Evolutionary conservation across 2,113 vertebrate species (phyloP).

Genomic region (Brachyhypopomus gauderio): DNA sequence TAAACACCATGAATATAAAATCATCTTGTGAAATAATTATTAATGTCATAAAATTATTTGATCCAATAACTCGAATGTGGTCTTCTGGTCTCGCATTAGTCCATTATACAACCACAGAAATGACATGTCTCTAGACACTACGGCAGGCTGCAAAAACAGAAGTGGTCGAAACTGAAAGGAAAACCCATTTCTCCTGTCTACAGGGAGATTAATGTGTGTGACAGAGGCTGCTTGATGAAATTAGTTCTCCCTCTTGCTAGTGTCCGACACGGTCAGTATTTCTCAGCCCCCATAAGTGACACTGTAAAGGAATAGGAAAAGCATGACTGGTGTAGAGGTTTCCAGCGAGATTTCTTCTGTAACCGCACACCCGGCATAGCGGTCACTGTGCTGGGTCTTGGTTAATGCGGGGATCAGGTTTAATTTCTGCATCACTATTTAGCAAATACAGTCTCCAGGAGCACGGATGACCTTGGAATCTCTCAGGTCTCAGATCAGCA

Average conservation of each 20-base stretch:
- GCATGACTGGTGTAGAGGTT: not conserved
- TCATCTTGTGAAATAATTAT: slow-evolving; percentile 49
- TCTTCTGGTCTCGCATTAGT: not conserved
- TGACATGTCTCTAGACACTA: not conserved
- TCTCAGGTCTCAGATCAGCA: too few relatives aligned
- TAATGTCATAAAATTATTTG: not conserved
- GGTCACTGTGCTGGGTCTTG: not conserved
- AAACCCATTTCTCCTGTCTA: slow-evolving; percentile 22
- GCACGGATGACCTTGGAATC: too few relatives aligned
- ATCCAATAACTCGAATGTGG: slow-evolving; percentile 9
- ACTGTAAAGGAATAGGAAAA: slow-evolving; percentile 29
- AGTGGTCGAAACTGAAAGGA: slow-evolving; percentile 33
- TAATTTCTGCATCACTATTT: too few relatives aligned
- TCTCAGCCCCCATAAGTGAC: slow-evolving; percentile 40
- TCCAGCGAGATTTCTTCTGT: not conserved
- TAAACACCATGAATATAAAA: slow-evolving; percentile 65
- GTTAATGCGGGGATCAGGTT: too few relatives aligned
- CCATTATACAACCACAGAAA: not conserved
- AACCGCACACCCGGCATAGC: not conserved
- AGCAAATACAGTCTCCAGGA: too few relatives aligned
- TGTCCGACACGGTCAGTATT: slow-evolving; percentile 52
- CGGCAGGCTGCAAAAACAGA: slow-evolving; percentile 14
- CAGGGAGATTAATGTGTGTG: slow-evolving; percentile 46
- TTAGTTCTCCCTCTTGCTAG: slow-evolving; percentile 34
- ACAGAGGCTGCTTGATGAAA: slow-evolving; percentile 42